Base-by-base conservation (phyloP, 1,140 invertebrate species). In the Vanessa tameamea region DNA sequence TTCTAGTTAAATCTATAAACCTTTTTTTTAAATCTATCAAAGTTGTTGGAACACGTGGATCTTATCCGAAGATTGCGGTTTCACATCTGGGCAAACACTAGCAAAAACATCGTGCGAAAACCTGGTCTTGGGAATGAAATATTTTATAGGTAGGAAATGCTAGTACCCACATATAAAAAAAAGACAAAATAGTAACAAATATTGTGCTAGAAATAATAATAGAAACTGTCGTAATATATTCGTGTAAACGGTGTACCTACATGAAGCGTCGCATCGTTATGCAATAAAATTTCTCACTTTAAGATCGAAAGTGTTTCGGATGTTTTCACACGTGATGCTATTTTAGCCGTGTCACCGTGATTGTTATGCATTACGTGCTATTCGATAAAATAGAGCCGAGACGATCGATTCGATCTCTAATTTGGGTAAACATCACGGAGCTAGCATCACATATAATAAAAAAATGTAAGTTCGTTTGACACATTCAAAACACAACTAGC, bases 221-320 rank as follows among this genome's bases (percentile, higher is more conserved):
- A 26, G 3, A 2, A 16, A 11, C 8, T 23, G 9, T 77, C 68
- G 65, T 64, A 23, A 5, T 12, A 20, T 48, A 47, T 4, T 64
- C 37, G 23, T 78, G 47, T 65, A 71, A 72, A 68, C 73, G 69
- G 47, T 63, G 1, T 48, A 13, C n/a, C n/a, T n/a, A n/a, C 50
- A 55, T 55, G 16, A 16, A 1, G 14, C 55, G 13, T 47, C 43
- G 20, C 23, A 37, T 20, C 31, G 68, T 77, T 78, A 65, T 57
- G 77, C 63, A 75, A 80, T 59, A 63, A 71, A 69, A 61, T 74
- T 73, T 74, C 53, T 55, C 68, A 50, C 47, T 70, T 79, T 77
- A 79, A 69, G 78, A 77, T 79, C 72, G 78, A 79, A 79, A 79
- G 78, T 79, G 78, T 79, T 79, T 77, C 70, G 73, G 78, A 72